Evolutionary conservation across 30 jellyfish, hydroid and myxozoan species (phyloP).

Genomic region (Mastigias papua): DNA sequence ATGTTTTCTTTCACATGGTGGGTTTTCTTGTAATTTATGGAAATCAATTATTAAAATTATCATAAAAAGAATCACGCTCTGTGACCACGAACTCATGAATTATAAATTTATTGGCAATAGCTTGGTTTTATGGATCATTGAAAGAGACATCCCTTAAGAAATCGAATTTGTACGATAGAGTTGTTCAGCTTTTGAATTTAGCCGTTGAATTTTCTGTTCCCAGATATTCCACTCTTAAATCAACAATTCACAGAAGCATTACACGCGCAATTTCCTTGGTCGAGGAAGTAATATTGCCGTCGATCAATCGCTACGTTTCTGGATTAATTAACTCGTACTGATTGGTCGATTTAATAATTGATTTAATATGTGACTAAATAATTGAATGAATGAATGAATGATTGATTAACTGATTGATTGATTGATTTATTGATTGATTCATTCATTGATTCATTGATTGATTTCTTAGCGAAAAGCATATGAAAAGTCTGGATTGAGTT

Average conservation of each 20-base stretch:
- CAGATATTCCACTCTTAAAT: too few species aligned
- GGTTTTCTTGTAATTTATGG: neutral
- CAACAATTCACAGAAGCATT: too few species aligned
- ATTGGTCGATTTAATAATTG: neutral
- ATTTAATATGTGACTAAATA: neutral
- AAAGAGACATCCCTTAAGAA: neutral
- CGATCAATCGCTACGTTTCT: too few species aligned
- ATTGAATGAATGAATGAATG: too few species aligned
- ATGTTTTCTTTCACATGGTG: neutral
- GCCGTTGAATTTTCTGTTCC: neutral
- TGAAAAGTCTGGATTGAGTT: neutral
- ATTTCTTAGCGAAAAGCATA: neutral
- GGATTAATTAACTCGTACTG: neutral
- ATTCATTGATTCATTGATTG: neutral
- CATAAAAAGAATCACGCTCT: neutral
- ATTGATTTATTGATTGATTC: neutral
- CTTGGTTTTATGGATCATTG: neutral
- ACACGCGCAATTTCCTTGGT: too few species aligned
- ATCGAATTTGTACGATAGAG: neutral
- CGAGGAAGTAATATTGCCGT: too few species aligned
- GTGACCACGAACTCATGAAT: conserved; percentile 16
- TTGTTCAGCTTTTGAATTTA: neutral
- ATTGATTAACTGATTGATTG: neutral
- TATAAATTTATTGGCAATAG: neutral
- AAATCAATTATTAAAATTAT: conserved; percentile 6